Evolutionary conservation across 1,140 invertebrate genomes (phyloP), one percentile per base, ranked within the genome.

Genomic region (Diabrotica virgifera): DNA sequence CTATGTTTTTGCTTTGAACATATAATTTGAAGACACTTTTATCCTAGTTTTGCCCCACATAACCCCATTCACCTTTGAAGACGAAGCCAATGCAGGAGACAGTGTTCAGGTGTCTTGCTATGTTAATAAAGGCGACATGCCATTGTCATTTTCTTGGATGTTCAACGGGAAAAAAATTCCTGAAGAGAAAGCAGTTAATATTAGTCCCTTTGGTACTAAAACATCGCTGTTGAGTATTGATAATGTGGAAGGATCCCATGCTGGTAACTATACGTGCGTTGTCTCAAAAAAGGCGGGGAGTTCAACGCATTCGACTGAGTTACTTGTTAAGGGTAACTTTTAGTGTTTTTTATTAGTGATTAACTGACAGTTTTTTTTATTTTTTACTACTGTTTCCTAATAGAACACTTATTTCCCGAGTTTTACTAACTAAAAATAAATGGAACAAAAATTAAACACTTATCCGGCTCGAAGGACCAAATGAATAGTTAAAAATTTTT

Each of bases 201-300:
- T 74, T 9, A 67, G 74, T 13, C 86, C 85, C 77, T 77, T 89
- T 70, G 89, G 90, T 56, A 85, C 87, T 67, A 85, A 87, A 74
- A 87, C 87, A 63, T 88, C 86, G 62, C 81, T 92, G 71, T 80
- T 96, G 63, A 87, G 86, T 36, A 94, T 95, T 63, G 86, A 90
- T 64, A 85, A 87, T 10, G 87, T 89, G 61, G 87, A 85, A 69
- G 87, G 89, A 56, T 83, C 85, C 89, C 90, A 56, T 93, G 92
- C 82, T 13, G 89, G 89, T 24, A 83, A 87, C 69, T 90, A 89
- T 76, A 86, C 85, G 66, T 91, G 89, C 79, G 84, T 84, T 55
- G 90, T 87, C 70, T 84, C 84, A 58, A 92, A 92, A 79, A 79
- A 78, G 36, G 89, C 88, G 71, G 89, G 88, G 64, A 78, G 80